These are phyloP conservation scores for Brachylomia viminalis DNA, from an alignment of 2,888 invertebrate genomes.

Conservation along the genomic window DNA sequence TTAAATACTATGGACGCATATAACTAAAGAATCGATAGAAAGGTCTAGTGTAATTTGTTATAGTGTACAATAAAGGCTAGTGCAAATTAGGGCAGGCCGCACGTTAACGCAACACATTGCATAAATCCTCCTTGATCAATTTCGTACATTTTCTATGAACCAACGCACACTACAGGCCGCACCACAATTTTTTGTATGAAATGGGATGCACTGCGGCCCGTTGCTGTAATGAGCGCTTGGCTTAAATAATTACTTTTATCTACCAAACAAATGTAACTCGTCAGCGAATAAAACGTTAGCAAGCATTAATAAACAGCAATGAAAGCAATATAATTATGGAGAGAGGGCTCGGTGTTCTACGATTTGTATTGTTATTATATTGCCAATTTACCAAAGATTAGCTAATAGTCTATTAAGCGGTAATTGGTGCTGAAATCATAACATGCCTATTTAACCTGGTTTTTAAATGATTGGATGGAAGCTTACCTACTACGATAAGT, in stretches of 20 bases:
- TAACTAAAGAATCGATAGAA: background rate
- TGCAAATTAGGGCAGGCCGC: too few species aligned
- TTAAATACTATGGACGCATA: background rate
- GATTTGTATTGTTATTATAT: constrained; percentile 24
- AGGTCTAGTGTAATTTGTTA: background rate
- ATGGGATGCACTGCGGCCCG: background rate
- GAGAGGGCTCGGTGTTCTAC: constrained; percentile 4
- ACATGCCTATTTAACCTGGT: constrained; percentile 6
- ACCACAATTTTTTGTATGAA: background rate
- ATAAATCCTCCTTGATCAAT: too few species aligned
- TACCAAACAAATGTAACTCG: background rate
- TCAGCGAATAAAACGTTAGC: background rate
- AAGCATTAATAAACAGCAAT: background rate
- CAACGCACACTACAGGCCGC: background rate
- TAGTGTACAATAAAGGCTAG: background rate
- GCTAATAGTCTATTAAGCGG: constrained; percentile 27
- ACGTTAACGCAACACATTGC: too few species aligned
- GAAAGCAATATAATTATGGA: background rate
- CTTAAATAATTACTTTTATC: background rate
- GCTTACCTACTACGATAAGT: background rate
- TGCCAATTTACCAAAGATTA: constrained; percentile 27
- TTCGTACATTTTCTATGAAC: too few species aligned
- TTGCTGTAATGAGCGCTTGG: background rate
- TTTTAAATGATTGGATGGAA: constrained; percentile 6
- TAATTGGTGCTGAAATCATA: constrained; percentile 19